These are phyloP conservation scores for Fukomys damarensis DNA, from an alignment of 2,113 vertebrate species.

Conservation along the genomic window DNA sequence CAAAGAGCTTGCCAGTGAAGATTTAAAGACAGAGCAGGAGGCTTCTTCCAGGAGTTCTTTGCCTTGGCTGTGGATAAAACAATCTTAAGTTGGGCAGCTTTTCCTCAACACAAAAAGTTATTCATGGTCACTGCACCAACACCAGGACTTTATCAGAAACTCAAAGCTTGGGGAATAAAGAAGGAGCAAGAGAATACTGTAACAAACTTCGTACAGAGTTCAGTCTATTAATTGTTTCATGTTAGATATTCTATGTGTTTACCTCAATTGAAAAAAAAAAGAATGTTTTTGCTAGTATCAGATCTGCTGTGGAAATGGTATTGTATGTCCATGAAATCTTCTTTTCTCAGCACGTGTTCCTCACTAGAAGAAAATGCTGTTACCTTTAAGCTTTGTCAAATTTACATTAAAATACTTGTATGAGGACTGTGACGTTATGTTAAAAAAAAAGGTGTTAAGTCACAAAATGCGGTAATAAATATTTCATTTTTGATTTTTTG, in stretches of 20 bases:
- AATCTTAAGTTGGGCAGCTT: constrained; percentile 89
- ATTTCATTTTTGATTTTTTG: constrained; percentile 99
- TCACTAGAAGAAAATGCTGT: constrained; percentile 99
- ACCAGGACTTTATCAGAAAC: constrained; percentile 93
- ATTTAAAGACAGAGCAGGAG: constrained; percentile 92
- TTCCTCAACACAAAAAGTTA: constrained; percentile 87
- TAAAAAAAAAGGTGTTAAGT: constrained; percentile 99
- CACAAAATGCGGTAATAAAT: constrained; percentile 99
- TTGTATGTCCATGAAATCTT: constrained; percentile 99
- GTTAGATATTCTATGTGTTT: constrained; percentile 99
- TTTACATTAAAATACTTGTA: constrained; percentile 99
- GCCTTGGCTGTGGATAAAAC: constrained; percentile 90
- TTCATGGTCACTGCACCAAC: constrained; percentile 95
- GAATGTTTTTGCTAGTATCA: constrained; percentile 99
- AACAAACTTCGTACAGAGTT: constrained; percentile 99
- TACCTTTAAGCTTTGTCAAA: constrained; percentile 99
- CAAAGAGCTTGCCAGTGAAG: constrained; percentile 94
- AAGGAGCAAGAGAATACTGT: constrained; percentile 98
- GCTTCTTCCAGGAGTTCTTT: constrained; percentile 93
- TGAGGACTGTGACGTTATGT: constrained; percentile 99
- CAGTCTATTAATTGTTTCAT: constrained; percentile 99
- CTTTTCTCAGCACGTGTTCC: constrained; percentile 99
- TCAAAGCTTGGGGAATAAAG: constrained; percentile 89
- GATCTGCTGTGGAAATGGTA: constrained; percentile 99
- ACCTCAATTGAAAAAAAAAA: constrained; percentile 99